Base-by-base conservation (phyloP, 2,888 invertebrate genomes). In the Agapostemon virescens region DNA sequence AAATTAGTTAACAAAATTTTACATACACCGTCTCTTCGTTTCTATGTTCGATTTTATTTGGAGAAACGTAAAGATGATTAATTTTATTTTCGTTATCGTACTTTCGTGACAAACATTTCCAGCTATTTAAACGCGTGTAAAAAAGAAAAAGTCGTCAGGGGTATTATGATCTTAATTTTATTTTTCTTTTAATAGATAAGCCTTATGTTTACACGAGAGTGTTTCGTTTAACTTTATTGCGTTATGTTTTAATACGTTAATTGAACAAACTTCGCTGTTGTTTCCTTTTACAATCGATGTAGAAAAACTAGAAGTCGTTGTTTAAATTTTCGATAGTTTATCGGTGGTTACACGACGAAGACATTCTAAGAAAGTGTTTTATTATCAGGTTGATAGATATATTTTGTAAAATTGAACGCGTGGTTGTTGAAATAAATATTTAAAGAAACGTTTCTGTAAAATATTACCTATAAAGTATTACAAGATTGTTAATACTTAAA, bases 401-500 rank as follows among this genome's bases (percentile, higher is more conserved):
- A 58, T 20, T 63, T 61, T 36, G 23, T 52, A 17, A 63, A 42
- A 33, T 13, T 36, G 49, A 17, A n/a, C 11, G 30, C 33, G 17
- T 40, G n/a, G 4, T 15, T 36, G n/a, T 33, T 58, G 15, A n/a
- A 40, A 9, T 66, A 13, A 45, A 69, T 9, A 40, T 9, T 30
- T 45, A n/a, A n/a, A n/a, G n/a, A 33, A 38, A 38, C 40, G 61
- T 70, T 66, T 82, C 52, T 23, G 40, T 40, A 33, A 30, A 40
- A 52, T 40, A 45, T 17, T 38, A 17, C 55, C 52, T 42, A 42
- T 11, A 36, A 23, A 36, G 26, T 55, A 26, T 74, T 67, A 26
- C 38, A 42, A 49, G 73, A 33, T 74, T 64, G 33, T 55, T 42
- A 38, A 78, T 45, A n/a, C 64, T 73, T 38, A 20, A 63, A 73